Conservation (phyloP, 2,888 invertebrate species). For the Argyresthia albistria region DNA sequence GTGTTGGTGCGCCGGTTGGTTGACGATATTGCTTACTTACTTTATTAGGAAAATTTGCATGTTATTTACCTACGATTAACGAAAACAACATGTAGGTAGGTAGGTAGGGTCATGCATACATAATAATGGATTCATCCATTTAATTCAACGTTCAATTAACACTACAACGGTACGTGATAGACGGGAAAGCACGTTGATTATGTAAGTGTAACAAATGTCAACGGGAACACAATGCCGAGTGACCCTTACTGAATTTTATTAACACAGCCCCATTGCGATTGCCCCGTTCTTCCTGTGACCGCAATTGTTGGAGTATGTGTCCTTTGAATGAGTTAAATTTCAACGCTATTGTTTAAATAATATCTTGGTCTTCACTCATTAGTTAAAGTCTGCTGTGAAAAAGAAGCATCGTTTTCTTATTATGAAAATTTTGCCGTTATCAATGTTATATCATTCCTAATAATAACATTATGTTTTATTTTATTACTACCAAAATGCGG, state of each 20-base stretch:
- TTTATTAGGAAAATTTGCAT: background rate
- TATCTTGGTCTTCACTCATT: no score
- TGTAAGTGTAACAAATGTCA: conserved; percentile 55
- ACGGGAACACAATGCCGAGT: conserved; percentile 38
- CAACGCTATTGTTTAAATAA: no score
- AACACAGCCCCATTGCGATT: conserved; percentile 8
- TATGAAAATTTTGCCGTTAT: no score
- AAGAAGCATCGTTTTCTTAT: no score
- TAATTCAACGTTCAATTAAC: conserved; percentile 1
- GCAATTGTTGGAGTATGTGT: no score
- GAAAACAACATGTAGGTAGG: background rate
- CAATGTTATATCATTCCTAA: no score
- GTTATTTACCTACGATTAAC: background rate
- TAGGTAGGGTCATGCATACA: background rate
- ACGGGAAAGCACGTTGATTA: conserved; percentile 27
- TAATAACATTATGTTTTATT: no score
- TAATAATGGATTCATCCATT: background rate
- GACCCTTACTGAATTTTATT: conserved; percentile 24
- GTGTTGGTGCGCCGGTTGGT: no score
- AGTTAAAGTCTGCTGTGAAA: no score
- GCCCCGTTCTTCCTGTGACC: background rate
- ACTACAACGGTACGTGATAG: conserved; percentile 14
- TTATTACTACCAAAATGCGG: no score
- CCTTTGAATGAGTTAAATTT: no score
- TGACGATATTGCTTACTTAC: background rate